Base-by-base conservation (phyloP, 1,140 invertebrate genomes). In the Caenorhabditis brenneri region DNA sequence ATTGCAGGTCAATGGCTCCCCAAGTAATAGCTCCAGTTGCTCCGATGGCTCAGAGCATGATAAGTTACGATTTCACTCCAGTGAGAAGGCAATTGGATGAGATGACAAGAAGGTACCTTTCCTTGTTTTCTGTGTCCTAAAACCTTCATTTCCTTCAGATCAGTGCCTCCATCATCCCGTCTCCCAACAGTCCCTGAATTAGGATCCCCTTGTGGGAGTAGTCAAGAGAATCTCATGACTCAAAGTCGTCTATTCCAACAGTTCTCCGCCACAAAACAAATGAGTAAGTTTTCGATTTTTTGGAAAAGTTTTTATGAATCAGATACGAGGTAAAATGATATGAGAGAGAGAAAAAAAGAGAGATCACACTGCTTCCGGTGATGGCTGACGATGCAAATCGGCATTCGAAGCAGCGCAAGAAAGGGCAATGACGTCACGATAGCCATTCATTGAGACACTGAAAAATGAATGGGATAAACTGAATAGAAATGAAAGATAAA, bases 221-320 rank as follows among this genome's bases (percentile, higher is more conserved):
- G 15, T 69, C 60, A 42, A 31, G 69, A 83, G 60, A 88, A 51
- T 82, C 22, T 74, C 6, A 90, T 90, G 89, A 88, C 83, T 15
- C 84, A 84, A n/a, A 88, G 87, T 5, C 78, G 87, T 31, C 84
- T 90, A 15, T 90, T 90, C 55, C 89, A 90, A 84, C 86, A 90
- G 55, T 90, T 90, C 46, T 74, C 65, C 46, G 79, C 86, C 16
- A 82, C 55, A 31, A 79, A 86, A 48, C 88, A 87, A 78, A 27
- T 42, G 31, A 55, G 83, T 84, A 36, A 53, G 83, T 31, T 80
- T 33, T 33, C 3, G 7, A 55, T 15, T n/a, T n/a, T n/a, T n/a
- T n/a, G n/a, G 36, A 24, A 79, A 16, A 58, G 19, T 16, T 51
- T 80, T 49, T 51, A 51, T 79, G n/a, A 12, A 3, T 22, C 15